phyloP scores from a whole-genome alignment of 1,140 invertebrate species.

The Heliconius himera region DNA sequence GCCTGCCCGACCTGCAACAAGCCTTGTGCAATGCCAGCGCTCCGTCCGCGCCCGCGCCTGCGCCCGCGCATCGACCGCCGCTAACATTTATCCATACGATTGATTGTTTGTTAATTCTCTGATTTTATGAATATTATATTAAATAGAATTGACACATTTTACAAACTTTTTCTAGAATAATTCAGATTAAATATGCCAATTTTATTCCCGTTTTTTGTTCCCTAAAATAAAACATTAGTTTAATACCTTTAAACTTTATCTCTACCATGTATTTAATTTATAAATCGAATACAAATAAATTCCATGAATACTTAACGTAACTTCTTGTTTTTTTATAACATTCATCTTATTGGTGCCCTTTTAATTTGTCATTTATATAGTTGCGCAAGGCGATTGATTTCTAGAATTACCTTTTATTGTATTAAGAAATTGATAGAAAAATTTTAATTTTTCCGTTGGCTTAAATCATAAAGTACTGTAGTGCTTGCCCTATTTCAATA shows the following conservation, averaged over 20 bases:
- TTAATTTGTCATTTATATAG: background rate
- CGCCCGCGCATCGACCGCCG: background rate
- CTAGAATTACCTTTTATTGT: background rate
- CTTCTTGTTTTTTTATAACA: background rate
- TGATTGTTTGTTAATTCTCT: background rate
- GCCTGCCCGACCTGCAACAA: constrained; percentile 65
- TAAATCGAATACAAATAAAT: background rate
- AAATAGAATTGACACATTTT: background rate
- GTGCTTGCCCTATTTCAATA: background rate
- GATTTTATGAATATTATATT: background rate
- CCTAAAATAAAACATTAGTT: background rate
- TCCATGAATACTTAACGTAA: background rate
- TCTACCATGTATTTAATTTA: background rate
- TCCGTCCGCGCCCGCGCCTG: constrained; percentile 14
- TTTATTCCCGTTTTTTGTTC: too few relatives aligned
- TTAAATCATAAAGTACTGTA: background rate
- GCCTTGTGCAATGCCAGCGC: constrained; percentile 73
- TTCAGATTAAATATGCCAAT: too few relatives aligned
- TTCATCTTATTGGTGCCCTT: background rate
- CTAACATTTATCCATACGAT: background rate
- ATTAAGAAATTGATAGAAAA: too few relatives aligned
- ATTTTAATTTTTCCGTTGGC: background rate
- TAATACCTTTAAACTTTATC: background rate
- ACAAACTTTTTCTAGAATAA: too few relatives aligned
- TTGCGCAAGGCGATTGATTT: background rate